These are phyloP conservation scores for Acanthoscelides obtectus DNA, from an alignment of 2,888 invertebrate species.

Conservation along the genomic window DNA sequence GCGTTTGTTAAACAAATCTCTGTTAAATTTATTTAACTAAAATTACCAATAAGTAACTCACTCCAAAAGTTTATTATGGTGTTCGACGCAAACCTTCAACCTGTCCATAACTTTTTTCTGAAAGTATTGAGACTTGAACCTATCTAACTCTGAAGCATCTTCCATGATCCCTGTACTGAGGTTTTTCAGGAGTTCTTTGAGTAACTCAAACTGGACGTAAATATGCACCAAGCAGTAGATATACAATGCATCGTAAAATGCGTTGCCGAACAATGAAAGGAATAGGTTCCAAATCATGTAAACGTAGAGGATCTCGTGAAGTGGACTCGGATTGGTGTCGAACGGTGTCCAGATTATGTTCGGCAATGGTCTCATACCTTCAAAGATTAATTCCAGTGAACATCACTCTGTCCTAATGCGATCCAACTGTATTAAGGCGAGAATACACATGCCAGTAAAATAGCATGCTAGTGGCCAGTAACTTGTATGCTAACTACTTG, in stretches of 20 bases:
- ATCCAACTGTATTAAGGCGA: too few species aligned
- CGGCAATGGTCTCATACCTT: constrained; percentile 19
- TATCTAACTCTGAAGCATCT: constrained; percentile 12
- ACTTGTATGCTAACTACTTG: too few species aligned
- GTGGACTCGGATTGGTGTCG: constrained; percentile 21
- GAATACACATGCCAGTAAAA: too few species aligned
- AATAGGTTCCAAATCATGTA: constrained; percentile 19
- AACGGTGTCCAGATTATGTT: constrained; percentile 23
- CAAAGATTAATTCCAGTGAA: too few species aligned
- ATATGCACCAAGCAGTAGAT: constrained; percentile 21
- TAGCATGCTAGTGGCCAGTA: too few species aligned
- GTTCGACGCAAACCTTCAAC: constrained; percentile 20
- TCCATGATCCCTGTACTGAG: constrained; percentile 18
- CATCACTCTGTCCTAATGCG: too few species aligned
- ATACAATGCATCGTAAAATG: constrained; percentile 20
- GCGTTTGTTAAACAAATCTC: too few species aligned
- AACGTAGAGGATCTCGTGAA: constrained; percentile 19
- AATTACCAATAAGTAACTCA: too few species aligned
- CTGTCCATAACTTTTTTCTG: constrained; percentile 17
- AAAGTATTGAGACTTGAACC: constrained; percentile 20
- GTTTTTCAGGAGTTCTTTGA: constrained; percentile 18
- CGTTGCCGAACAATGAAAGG: constrained; percentile 18
- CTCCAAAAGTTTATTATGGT: constrained; percentile 21
- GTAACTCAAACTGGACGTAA: constrained; percentile 18
- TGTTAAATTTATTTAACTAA: too few species aligned